Percentiles rank a stretch among this genome's conserved stretches.
Conservation (phyloP, 2,888 invertebrate species). For the Heliothis peltigera region DNA sequence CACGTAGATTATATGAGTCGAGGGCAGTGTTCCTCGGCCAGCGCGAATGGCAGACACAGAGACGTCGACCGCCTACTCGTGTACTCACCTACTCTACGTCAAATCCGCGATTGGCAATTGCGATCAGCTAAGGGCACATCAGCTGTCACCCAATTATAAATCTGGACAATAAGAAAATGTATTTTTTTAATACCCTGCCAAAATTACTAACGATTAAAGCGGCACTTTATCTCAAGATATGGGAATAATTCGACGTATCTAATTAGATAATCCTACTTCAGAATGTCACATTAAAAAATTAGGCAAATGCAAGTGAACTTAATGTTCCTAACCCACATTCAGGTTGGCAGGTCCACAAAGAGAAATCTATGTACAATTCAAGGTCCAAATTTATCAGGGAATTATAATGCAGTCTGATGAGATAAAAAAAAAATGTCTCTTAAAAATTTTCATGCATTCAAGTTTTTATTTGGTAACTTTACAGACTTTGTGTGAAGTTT, state of each 20-base stretch:
- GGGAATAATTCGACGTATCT: background rate
- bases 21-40: slow-evolving; percentile 79
- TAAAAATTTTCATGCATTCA: slow-evolving; percentile 5
- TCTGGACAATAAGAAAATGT: slow-evolving; percentile 44
- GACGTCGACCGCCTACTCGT: slow-evolving; percentile 76
- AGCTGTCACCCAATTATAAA: slow-evolving; percentile 34
- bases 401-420: too few relatives aligned
- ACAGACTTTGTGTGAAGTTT: slow-evolving; percentile 72
- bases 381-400: too few relatives aligned
- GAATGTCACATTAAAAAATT: background rate
- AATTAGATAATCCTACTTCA: too few relatives aligned
- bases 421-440: too few relatives aligned
- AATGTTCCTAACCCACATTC: too few relatives aligned
- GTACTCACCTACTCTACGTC: slow-evolving; percentile 61
- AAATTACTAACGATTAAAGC: background rate
- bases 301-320: too few relatives aligned
- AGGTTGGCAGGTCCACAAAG: too few relatives aligned
- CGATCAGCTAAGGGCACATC: slow-evolving; percentile 46
- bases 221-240: background rate
- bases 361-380: too few relatives aligned
- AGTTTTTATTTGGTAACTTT: slow-evolving; percentile 60
- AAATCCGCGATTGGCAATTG: slow-evolving; percentile 52
- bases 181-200: slow-evolving; percentile 12
- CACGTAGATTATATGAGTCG: slow-evolving; percentile 80
- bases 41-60: slow-evolving; percentile 76